Conservation (phyloP, 2,797 vertebrate genomes). For the Galagoides demidoff region DNA sequence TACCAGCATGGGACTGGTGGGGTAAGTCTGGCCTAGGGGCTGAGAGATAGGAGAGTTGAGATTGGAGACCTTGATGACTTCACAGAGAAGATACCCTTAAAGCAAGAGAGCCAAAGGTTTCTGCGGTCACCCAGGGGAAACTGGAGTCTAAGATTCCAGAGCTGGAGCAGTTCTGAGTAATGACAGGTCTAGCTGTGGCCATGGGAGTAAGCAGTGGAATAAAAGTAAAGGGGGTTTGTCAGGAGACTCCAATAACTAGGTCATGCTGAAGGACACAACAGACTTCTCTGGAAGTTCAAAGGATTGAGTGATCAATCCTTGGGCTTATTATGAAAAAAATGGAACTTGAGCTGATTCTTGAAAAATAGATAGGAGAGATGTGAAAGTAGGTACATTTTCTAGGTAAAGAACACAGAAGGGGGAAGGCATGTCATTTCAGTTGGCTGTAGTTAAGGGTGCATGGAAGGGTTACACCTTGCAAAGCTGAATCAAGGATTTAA, state of each 20-base stretch:
- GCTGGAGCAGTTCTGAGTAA: not conserved
- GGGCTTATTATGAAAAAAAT: conserved; percentile 18
- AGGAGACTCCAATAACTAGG: not conserved
- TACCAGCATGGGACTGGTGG: not conserved
- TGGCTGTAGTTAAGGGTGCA: not conserved
- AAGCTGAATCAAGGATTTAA: not conserved
- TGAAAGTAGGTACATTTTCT: not conserved
- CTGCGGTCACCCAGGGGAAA: not conserved
- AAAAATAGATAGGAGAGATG: not conserved
- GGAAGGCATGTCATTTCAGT: not conserved
- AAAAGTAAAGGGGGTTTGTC: not conserved
- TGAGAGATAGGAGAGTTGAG: not conserved
- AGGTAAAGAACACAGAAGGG: not conserved
- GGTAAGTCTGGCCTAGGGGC: not conserved
- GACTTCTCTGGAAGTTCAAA: conserved; percentile 5
- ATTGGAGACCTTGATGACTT: not conserved
- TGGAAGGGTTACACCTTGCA: not conserved
- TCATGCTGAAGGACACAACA: not conserved
- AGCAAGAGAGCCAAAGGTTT: not conserved
- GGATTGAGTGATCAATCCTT: not conserved
- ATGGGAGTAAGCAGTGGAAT: not conserved
- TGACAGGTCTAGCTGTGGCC: not conserved
- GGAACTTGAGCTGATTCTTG: not conserved
- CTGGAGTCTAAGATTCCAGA: not conserved
- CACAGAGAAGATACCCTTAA: not conserved